Evolutionary conservation across 2,113 vertebrate species (phyloP).

Genomic region (Calonectris borealis): DNA sequence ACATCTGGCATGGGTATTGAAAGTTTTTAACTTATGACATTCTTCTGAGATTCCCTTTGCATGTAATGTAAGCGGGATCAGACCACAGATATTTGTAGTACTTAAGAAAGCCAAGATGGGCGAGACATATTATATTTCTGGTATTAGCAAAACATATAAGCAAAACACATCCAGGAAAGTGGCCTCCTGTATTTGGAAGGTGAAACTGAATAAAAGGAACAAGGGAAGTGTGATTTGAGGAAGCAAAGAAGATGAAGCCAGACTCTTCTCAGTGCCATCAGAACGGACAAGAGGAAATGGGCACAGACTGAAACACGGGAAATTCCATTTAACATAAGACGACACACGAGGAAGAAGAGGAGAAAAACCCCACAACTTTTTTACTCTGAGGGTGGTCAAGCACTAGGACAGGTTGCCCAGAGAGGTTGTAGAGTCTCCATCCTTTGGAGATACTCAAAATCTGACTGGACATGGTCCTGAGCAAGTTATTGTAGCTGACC

Average conservation of each 20-base stretch:
- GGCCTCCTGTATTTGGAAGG: background rate
- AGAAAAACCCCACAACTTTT: background rate
- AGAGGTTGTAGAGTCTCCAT: background rate
- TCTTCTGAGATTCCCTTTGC: background rate
- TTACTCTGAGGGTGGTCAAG: background rate
- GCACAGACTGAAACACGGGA: background rate
- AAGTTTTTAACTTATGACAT: background rate
- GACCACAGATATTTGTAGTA: background rate
- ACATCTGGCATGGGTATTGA: background rate
- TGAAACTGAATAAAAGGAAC: background rate
- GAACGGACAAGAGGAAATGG: background rate
- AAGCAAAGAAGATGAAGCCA: background rate
- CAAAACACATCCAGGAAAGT: background rate
- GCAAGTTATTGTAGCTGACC: background rate
- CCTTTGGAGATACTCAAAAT: background rate
- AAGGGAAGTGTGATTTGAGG: background rate
- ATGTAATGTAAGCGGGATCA: background rate
- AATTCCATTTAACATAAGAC: background rate
- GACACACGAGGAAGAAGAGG: background rate
- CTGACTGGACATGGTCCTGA: background rate
- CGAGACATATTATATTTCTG: background rate
- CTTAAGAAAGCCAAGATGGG: background rate
- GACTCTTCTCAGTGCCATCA: background rate
- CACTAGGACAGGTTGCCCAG: background rate
- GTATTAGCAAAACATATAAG: background rate